Base-by-base conservation (phyloP, 2,113 vertebrate species). In the Brachionichthys hirsutus region DNA sequence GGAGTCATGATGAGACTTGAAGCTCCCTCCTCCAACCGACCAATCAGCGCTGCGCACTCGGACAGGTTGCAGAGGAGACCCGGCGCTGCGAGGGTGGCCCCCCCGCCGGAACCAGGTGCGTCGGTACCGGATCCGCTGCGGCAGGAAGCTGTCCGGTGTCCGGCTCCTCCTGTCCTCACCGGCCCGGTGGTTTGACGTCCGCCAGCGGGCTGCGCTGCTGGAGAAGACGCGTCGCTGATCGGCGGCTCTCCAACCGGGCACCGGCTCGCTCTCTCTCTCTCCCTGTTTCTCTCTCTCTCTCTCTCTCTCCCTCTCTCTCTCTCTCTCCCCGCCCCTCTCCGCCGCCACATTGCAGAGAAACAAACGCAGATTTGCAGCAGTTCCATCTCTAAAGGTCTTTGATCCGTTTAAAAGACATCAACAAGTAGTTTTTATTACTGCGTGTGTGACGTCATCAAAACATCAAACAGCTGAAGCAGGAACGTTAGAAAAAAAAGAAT, bases 291-390 rank as follows among this genome's bases (percentile, higher is more conserved):
- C 22, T 13, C 13, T 30, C 4, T 6, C 13, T 45, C 14, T 42
- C 10, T 16, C 9, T 41, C 38, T 61, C 36, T 6, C 13, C 18
- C 38, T 42, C 35, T 16, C 35, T 12, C 6, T 16, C 2, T 8
- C 14, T 43, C 17, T 38, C 13, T 12, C 54, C n/a, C 18, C 22
- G 43, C 22, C 45, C 17, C 20, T n/a, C 20, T 7, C 18, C 24
- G 43, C 67, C 67, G 35, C 67, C 62, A n/a, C 72, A 69, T 58
- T 79, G 78, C 86, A 78, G 78, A 77, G 59, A 82, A 77, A 68
- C 63, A 12, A 8, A 30, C 24, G 24, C 5, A 30, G 8, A 3
- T 30, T 30, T 30, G 3, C 4, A 4, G 24, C 5, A 30, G 8
- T 2, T 30, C n/a, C n/a, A n/a, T n/a, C n/a, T n/a, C n/a, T n/a